Conservation (phyloP, 2,888 invertebrate genomes). For the Ormyrus pomaceus region DNA sequence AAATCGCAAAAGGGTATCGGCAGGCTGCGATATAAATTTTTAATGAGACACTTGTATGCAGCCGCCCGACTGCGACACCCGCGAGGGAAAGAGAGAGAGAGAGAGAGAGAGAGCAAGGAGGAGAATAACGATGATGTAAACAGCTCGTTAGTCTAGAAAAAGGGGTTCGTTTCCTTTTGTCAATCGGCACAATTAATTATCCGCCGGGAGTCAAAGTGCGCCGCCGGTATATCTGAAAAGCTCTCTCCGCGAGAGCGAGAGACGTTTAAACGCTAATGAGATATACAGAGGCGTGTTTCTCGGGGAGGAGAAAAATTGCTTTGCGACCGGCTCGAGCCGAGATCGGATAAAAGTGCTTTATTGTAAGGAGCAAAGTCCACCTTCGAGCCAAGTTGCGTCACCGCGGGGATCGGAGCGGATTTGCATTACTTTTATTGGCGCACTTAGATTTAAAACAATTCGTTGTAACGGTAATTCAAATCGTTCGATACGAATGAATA, state of each 20-base stretch:
- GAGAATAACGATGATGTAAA: conserved; percentile 48
- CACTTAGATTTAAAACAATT: no score
- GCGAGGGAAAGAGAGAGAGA: conserved; percentile 3
- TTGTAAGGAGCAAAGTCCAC: no score
- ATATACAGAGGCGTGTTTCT: background rate
- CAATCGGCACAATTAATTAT: conserved; percentile 50
- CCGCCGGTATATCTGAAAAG: background rate
- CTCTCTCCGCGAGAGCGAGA: background rate
- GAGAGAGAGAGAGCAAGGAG: background rate
- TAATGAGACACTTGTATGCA: conserved; percentile 46
- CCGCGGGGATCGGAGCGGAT: no score
- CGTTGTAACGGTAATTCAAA: no score
- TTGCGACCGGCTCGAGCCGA: no score
- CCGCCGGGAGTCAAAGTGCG: conserved; percentile 27
- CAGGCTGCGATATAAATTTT: conserved; percentile 46
- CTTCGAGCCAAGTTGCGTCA: no score
- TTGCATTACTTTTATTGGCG: no score
- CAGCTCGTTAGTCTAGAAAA: conserved; percentile 53
- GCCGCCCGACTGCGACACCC: background rate
- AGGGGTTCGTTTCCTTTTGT: conserved; percentile 42
- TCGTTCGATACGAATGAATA: no score
- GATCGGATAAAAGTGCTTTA: no score
- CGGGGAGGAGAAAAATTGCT: no score
- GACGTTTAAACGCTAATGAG: conserved; percentile 47
- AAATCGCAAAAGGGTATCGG: conserved; percentile 24